A percentile compares a stretch with the other conserved stretches of the same genome.
Conservation (phyloP, 2,113 vertebrate species). For the Oplegnathus fasciatus region DNA sequence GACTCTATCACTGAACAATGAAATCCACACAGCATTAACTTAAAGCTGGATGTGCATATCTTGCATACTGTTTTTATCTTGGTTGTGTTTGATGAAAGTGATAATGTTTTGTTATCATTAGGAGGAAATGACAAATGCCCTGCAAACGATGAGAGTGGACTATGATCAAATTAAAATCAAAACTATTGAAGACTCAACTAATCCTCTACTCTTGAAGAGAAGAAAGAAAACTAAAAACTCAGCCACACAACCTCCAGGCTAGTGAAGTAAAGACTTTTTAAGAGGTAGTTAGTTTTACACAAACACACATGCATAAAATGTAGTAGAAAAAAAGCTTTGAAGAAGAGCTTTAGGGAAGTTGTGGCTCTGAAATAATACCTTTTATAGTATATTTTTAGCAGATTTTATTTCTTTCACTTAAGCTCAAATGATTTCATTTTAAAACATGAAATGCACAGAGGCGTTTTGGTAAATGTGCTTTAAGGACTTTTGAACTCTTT, state of each 20-base stretch:
- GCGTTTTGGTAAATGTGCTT: background rate
- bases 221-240: conserved; percentile 49
- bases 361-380: background rate
- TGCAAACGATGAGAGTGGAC: conserved; percentile 94
- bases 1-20: background rate
- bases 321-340: background rate
- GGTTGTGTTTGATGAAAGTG: background rate
- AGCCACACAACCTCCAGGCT: conserved; percentile 21
- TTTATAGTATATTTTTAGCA: background rate
- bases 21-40: background rate
- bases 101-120: conserved; percentile 53
- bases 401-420: background rate
- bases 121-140: conserved; percentile 96
- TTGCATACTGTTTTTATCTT: background rate
- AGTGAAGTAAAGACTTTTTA: background rate
- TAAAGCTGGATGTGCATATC: background rate
- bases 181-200: conserved; percentile 52
- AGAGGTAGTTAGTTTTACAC: background rate
- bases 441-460: background rate
- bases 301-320: background rate
- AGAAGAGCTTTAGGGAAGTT: background rate
- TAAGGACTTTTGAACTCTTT: background rate
- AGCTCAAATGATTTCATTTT: background rate
- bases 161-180: conserved; percentile 94
- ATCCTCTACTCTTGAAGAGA: conserved; percentile 50